A percentile compares a stretch with the other conserved stretches of the same genome.
These are phyloP conservation scores for Drosophila varians DNA, from an alignment of 1,140 invertebrate genomes.

Conservation along the genomic window DNA sequence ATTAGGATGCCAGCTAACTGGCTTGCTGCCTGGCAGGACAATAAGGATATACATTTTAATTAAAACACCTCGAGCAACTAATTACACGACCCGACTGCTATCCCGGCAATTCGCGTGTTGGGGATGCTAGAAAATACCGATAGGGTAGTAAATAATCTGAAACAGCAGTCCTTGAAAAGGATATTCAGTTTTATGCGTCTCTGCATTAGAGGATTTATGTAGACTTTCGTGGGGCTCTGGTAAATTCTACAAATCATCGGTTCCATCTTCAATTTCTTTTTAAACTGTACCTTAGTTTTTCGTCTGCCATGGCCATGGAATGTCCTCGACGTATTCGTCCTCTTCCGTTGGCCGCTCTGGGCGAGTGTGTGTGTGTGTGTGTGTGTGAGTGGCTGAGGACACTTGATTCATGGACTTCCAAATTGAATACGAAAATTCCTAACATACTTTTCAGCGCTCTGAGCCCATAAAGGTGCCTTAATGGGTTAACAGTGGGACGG, in stretches of 20 bases:
- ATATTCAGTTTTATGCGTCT: background rate
- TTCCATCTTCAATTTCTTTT: too few relatives aligned
- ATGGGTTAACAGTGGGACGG: background rate
- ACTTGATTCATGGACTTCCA: conserved; percentile 27
- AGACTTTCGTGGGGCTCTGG: too few relatives aligned
- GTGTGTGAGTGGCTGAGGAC: background rate
- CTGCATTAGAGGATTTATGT: too few relatives aligned
- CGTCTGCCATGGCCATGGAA: too few relatives aligned
- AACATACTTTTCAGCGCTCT: conserved; percentile 19
- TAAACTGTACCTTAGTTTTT: too few relatives aligned
- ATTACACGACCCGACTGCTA: conserved; percentile 60
- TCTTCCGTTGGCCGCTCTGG: conserved; percentile 7
- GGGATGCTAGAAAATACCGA: too few relatives aligned
- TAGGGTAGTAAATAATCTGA: too few relatives aligned
- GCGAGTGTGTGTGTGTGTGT: background rate
- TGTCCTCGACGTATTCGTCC: conserved; percentile 25
- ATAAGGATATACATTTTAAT: conserved; percentile 82
- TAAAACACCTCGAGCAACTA: conserved; percentile 80
- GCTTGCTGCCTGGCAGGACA: conserved; percentile 39
- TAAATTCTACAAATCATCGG: too few relatives aligned
- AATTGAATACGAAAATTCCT: conserved; percentile 37
- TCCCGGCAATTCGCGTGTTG: background rate
- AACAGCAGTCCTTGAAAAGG: too few relatives aligned
- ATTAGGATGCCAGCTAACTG: conserved; percentile 50
- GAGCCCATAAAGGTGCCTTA: background rate